Base-by-base conservation (phyloP, 2,888 invertebrate genomes). In the Heliconius ethilla region DNA sequence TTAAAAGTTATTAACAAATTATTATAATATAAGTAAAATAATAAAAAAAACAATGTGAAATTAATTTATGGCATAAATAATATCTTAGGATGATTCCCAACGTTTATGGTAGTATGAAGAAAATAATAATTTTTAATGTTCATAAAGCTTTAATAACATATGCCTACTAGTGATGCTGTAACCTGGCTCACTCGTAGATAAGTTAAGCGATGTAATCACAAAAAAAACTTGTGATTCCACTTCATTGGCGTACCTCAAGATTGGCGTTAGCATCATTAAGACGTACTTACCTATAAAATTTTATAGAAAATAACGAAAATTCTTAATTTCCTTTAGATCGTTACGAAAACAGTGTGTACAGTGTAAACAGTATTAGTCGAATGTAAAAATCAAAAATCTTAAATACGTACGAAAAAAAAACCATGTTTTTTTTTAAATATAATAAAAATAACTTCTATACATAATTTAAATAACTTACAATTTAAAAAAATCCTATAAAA, bases 141-240 rank as follows among this genome's bases (percentile, higher is more conserved):
- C 83, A 83, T 83, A 78, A 81, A 81, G 65, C 70, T 62, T 45
- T 45, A 15, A 45, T 45, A 45, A 45, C n/a, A n/a, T n/a, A n/a
- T n/a, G n/a, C n/a, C n/a, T 45, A 45, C 45, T 45, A 4, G 15
- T 5, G 5, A 45, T 45, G 5, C 85, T 51, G 79, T 85, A 90
- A 89, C 86, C 86, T 85, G 86, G 86, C 86, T 87, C 85, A 87
- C 84, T 87, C 88, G 86, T 87, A 86, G 74, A 70, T 66, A 83
- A 83, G 85, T 83, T 86, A 83, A 86, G 86, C 86, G 83, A 87
- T 87, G 87, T 91, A 91, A 91, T 91, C 87, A 89, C 88, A 88
- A 86, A 90, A 90, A 91, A 90, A 90, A 86, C 85, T 85, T 81
- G 83, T 83, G 85, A 89, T 88, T 88, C 86, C 87, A 84, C 84